Conservation (phyloP, 2,888 invertebrate species). For the Diaperis boleti region DNA sequence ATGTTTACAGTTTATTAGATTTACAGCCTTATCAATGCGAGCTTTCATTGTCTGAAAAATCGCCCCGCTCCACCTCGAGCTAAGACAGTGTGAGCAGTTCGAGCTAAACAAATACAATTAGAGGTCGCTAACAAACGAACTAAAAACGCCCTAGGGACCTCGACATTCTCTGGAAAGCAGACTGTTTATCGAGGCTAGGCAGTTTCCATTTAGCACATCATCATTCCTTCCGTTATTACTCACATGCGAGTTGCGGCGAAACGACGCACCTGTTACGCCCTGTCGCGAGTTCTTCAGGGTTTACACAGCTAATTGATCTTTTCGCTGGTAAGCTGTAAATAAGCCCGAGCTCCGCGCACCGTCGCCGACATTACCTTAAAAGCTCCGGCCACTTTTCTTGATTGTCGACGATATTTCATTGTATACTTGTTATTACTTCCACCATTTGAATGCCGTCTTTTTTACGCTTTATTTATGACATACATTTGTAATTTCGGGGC, state of each 20-base stretch:
- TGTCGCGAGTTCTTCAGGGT: conserved; percentile 17
- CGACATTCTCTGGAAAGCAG: conserved; percentile 16
- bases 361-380: conserved; percentile 40
- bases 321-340: conserved; percentile 23
- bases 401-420: conserved; percentile 41
- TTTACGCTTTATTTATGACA: conserved; percentile 35
- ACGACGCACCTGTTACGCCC: conserved; percentile 33
- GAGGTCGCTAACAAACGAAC: conserved; percentile 40
- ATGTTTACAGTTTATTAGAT: too few relatives aligned
- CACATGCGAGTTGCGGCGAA: conserved; percentile 32
- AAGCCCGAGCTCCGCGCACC: conserved; percentile 8
- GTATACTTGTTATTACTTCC: conserved; percentile 38
- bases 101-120: conserved; percentile 41
- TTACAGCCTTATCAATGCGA: conserved; percentile 3
- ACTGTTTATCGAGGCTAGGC: conserved; percentile 37
- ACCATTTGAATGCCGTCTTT: conserved; percentile 40
- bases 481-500: conserved; percentile 28
- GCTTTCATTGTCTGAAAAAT: conserved; percentile 23
- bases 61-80: conserved; percentile 18
- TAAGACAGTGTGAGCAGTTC: conserved; percentile 36
- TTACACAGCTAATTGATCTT: conserved; percentile 37
- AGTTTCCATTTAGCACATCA: conserved; percentile 42
- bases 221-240: conserved; percentile 40
- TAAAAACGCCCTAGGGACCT: conserved; percentile 35
- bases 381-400: conserved; percentile 37